Evolutionary conservation across 2,113 vertebrate species (phyloP).

Genomic region (Argyrosomus japonicus): DNA sequence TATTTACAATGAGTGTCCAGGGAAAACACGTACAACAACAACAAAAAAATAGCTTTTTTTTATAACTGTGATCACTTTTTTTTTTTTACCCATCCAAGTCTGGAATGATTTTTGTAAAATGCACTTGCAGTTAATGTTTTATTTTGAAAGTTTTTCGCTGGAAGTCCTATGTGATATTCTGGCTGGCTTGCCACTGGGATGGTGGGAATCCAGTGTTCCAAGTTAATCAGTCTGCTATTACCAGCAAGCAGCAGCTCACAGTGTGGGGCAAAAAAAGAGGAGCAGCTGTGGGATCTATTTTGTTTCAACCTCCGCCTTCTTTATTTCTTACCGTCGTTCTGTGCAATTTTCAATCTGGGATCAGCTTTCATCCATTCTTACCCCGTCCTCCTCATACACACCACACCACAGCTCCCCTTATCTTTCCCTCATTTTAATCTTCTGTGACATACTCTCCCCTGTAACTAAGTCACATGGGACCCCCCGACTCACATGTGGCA

Average conservation of each 20-base stretch:
- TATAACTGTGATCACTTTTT: neutral
- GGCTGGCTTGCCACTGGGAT: neutral
- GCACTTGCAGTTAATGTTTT: neutral
- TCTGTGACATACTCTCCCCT: conserved; percentile 47
- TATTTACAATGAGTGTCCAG: neutral
- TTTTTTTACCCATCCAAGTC: neutral
- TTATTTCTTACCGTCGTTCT: conserved; percentile 3
- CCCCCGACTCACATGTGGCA: conserved; percentile 32
- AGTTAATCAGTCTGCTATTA: conserved; percentile 50
- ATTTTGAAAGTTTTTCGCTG: conserved; percentile 56
- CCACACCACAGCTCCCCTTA: conserved; percentile 13
- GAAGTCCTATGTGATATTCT: conserved; percentile 24
- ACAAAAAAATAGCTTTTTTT: neutral
- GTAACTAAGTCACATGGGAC: conserved; percentile 57
- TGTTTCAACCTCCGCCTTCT: conserved; percentile 13
- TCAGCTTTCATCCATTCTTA: conserved; percentile 42
- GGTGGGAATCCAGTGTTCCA: conserved; percentile 31
- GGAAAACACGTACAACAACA: neutral
- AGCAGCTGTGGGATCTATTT: conserved; percentile 17
- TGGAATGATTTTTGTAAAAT: neutral
- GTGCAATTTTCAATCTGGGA: conserved; percentile 29
- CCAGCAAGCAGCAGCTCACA: conserved; percentile 47
- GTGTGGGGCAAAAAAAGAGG: conserved; percentile 25
- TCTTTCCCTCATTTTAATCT: conserved; percentile 50
- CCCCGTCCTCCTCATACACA: conserved; percentile 24